A percentile compares a stretch with the other conserved stretches of the same genome.
Evolutionary conservation across 2,797 vertebrate genomes (phyloP).

Genomic region (Acestrorhynchus altus): DNA sequence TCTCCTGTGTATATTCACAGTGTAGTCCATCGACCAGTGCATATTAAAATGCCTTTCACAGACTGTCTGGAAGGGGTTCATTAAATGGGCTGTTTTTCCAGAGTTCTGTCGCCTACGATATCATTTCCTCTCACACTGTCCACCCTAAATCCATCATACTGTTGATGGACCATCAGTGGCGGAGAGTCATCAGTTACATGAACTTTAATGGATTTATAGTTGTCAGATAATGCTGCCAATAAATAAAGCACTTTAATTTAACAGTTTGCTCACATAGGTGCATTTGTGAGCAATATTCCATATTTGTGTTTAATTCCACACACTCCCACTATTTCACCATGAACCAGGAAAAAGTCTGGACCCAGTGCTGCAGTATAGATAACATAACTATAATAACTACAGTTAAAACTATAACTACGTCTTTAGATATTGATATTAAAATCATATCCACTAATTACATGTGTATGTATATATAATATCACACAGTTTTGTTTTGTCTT

Average conservation of each 20-base stretch:
- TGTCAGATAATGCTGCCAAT: neutral
- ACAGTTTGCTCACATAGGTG: too few species aligned
- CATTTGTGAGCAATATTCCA: too few species aligned
- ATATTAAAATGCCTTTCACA: slow-evolving; percentile 60
- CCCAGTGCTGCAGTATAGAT: too few species aligned
- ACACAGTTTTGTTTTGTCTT: neutral
- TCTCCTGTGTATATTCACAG: slow-evolving; percentile 58
- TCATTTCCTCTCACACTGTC: neutral
- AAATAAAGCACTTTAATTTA: neutral
- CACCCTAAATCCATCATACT: neutral
- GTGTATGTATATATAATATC: too few species aligned
- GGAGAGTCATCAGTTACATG: neutral
- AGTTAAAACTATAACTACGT: too few species aligned
- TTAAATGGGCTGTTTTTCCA: slow-evolving; percentile 34
- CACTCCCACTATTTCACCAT: too few species aligned
- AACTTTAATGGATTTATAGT: neutral
- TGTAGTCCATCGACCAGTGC: slow-evolving; percentile 52
- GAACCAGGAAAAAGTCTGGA: too few species aligned
- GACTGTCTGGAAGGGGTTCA: slow-evolving; percentile 40
- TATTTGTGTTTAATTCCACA: too few species aligned
- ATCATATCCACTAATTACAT: too few species aligned
- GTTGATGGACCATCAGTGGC: neutral
- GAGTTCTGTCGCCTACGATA: neutral
- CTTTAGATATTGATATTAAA: too few species aligned
- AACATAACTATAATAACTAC: too few species aligned